phyloP scores from a whole-genome alignment of 2,888 invertebrate genomes.

The Plebejus anna region DNA sequence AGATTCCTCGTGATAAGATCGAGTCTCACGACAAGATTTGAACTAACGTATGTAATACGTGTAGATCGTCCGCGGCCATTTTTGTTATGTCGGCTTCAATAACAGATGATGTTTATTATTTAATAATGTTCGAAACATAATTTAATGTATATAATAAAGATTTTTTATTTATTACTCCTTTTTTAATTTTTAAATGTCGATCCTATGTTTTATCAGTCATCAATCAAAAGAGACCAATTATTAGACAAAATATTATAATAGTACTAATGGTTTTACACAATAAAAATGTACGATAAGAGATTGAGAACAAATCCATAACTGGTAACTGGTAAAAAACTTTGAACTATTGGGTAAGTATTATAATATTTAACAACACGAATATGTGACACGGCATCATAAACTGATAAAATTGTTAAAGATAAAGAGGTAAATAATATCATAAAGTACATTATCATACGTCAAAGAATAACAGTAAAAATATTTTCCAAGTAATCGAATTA shows the following conservation, averaged over 20 bases:
- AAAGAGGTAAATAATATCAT: not conserved
- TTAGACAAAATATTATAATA: not conserved
- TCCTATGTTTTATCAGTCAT: too few relatives aligned
- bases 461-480: not conserved
- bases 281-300: not conserved
- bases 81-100: slow-evolving; percentile 65
- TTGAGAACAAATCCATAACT: not conserved
- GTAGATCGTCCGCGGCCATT: slow-evolving; percentile 34
- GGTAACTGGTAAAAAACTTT: not conserved
- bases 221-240: too few relatives aligned
- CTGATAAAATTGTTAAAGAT: not conserved
- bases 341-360: not conserved
- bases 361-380: not conserved
- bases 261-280: not conserved
- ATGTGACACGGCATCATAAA: not conserved
- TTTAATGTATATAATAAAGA: slow-evolving; percentile 78
- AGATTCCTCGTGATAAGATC: slow-evolving; percentile 63
- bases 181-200: slow-evolving; percentile 32
- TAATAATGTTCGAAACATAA: slow-evolving; percentile 68
- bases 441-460: not conserved
- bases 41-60: slow-evolving; percentile 57
- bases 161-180: slow-evolving; percentile 63
- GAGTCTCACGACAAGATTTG: slow-evolving; percentile 65
- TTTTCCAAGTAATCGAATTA: not conserved
- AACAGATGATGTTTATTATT: slow-evolving; percentile 71